Evolutionary conservation across 2,113 vertebrate genomes (phyloP).

Genomic region (Scortum barcoo): DNA sequence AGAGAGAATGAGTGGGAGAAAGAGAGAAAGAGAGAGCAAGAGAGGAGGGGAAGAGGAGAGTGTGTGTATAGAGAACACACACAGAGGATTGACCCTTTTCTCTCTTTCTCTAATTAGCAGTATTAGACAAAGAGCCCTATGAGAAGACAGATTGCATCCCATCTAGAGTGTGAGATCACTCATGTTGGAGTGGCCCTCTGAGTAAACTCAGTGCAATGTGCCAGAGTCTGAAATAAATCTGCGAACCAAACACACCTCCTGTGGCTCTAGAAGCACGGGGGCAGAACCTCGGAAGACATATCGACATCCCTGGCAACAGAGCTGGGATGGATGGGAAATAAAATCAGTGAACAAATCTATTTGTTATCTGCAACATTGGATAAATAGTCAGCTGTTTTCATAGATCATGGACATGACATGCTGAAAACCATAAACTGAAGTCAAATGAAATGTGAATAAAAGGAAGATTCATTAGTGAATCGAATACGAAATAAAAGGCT

Average conservation of each 20-base stretch:
- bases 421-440: neutral
- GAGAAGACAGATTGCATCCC: slow-evolving; percentile 75
- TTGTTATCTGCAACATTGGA: neutral
- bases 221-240: slow-evolving; percentile 48
- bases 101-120: slow-evolving; percentile 77
- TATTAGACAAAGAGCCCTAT: slow-evolving; percentile 77
- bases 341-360: slow-evolving; percentile 2
- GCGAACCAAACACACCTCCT: slow-evolving; percentile 30
- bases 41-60: neutral
- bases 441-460: neutral
- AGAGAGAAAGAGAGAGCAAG: neutral
- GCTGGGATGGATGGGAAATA: slow-evolving; percentile 15
- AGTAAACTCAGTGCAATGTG: slow-evolving; percentile 55
- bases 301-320: slow-evolving; percentile 6
- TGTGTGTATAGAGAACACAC: slow-evolving; percentile 43
- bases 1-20: slow-evolving; percentile 34
- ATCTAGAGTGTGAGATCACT: slow-evolving; percentile 71
- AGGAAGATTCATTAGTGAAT: neutral
- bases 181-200: slow-evolving; percentile 68
- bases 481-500: neutral
- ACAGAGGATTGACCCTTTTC: slow-evolving; percentile 69
- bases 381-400: neutral
- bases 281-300: slow-evolving; percentile 25
- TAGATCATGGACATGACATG: neutral
- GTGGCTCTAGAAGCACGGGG: slow-evolving; percentile 7